phyloP scores from a whole-genome alignment of 2,113 vertebrate genomes.

The Mirza zaza region DNA sequence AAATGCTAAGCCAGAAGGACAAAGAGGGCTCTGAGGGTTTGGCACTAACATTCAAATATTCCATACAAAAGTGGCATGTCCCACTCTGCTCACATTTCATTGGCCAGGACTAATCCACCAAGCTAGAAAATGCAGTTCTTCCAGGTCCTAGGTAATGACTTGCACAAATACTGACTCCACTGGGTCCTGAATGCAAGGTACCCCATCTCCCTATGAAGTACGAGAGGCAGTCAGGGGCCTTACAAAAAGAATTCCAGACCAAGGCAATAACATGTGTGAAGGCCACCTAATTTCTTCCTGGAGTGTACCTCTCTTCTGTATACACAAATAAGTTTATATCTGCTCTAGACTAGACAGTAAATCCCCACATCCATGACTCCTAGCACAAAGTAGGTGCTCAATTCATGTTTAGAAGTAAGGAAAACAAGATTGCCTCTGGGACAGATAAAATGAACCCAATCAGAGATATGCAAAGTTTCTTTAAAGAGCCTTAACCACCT shows the following conservation, averaged over 20 bases:
- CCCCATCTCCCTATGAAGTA: neutral
- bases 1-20: neutral
- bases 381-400: neutral
- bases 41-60: too few relatives aligned
- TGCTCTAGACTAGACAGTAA: neutral
- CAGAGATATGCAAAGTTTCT: neutral
- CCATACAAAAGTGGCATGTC: rapidly evolving
- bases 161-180: neutral
- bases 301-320: neutral
- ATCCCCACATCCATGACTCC: neutral
- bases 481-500: neutral
- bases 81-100: neutral
- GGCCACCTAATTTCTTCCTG: neutral
- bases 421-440: neutral
- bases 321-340: neutral
- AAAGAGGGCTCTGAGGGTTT: neutral
- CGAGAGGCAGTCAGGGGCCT: neutral
- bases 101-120: neutral
- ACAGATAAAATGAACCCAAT: neutral
- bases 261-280: neutral
- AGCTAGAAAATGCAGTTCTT: neutral
- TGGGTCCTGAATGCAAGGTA: neutral
- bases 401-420: neutral
- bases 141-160: neutral
- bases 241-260: neutral